Evolutionary conservation across 1,140 invertebrate genomes (phyloP), one percentile per base, ranked within the genome.

Genomic region (Tetranychus urticae): DNA sequence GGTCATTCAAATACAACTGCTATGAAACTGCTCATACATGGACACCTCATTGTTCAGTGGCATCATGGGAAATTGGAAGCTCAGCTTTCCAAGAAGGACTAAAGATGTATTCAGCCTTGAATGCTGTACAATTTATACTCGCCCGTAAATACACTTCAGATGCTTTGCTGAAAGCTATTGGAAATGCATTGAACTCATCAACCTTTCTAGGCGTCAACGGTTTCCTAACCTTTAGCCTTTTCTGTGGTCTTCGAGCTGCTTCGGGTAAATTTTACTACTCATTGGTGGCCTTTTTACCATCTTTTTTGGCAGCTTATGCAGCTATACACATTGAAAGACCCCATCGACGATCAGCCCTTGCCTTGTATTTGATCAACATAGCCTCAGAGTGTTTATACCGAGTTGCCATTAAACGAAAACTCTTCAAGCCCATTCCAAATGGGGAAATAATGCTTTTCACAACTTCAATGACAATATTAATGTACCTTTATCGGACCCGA

Each of bases 311-410:
- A 5, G 14, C 8, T 23, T 60, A 61, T 31, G 34, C 67, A 39
- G 62, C 55, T 2, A 63, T 65, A 12, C 34, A 46, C n/a, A 74
- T 86, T 48, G 85, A 88, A 71, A 76, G 83, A 65, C 80, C 81
- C 62, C 80, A 79, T n/a, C 77, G 85, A 61, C 74, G 84, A 64
- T 75, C 77, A 10, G 68, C 86, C 8, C 71, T 88, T 2, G 79
- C 81, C 65, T 72, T 86, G 13, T 87, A 88, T 71, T 82, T 86
- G 55, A 80, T 82, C 55, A 87, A 87, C 74, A 78, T 86, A 68
- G 80, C 81, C 73, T 8, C 58, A 3, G 64, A 65, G 50, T 8
- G 14, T 39, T 33, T 63, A 47, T 52, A 45, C 56, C 36, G 56
- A 58, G 6, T 46, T 7, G 70, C 85, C 62, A 75, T 75, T 36